Evolutionary conservation across 2,113 vertebrate species (phyloP).

Genomic region (Melozone crissalis): DNA sequence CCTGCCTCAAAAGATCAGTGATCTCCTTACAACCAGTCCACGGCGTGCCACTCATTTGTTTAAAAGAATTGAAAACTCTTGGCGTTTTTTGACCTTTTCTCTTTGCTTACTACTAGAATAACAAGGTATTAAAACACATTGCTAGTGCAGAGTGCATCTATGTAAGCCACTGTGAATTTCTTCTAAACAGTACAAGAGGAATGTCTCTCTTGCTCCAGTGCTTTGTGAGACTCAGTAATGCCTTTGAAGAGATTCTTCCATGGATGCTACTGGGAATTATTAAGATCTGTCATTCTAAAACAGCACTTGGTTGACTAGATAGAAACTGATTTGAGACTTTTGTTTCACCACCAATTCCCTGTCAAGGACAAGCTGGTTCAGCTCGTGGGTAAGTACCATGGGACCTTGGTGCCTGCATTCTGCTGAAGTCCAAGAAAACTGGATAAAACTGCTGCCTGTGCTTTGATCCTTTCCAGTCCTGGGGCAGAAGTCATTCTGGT

Average conservation of each 20-base stretch:
- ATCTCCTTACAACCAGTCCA: not conserved
- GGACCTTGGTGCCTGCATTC: not conserved
- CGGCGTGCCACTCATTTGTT: not conserved
- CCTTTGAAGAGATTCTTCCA: not conserved
- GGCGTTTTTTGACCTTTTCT: not conserved
- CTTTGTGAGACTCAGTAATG: not conserved
- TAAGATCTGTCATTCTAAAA: not conserved
- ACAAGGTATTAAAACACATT: not conserved
- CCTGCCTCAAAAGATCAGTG: not conserved
- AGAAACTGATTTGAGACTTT: not conserved
- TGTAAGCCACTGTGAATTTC: not conserved
- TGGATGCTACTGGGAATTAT: not conserved
- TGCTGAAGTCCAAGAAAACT: conserved; percentile 7
- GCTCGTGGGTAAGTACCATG: not conserved
- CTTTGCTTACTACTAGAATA: not conserved
- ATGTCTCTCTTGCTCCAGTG: not conserved
- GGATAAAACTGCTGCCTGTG: not conserved
- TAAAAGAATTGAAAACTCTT: not conserved
- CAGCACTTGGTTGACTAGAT: not conserved
- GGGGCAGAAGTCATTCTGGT: conserved; percentile 19
- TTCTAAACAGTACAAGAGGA: not conserved
- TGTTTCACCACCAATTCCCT: not conserved
- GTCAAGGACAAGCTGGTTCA: not conserved
- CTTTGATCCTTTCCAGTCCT: not conserved
- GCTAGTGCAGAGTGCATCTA: not conserved